Evolutionary conservation across 2,113 vertebrate species (phyloP).

Genomic region (Heliornis fulica): DNA sequence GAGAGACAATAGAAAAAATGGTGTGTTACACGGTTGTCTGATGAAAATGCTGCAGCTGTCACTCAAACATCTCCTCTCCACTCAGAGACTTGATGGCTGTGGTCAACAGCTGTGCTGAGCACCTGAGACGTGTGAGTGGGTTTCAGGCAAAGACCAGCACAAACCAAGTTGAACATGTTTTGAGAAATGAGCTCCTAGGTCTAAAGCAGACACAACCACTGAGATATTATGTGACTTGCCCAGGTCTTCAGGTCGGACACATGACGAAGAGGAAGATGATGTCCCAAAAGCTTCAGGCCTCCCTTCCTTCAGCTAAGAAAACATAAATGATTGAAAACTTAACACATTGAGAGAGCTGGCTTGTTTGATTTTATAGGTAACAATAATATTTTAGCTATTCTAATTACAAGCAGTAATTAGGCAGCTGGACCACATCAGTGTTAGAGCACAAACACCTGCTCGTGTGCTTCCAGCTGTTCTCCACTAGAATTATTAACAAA

Average conservation of each 20-base stretch:
- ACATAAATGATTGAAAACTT: background rate
- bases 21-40: background rate
- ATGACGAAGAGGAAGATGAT: rapidly evolving
- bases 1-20: background rate
- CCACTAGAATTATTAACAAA: background rate
- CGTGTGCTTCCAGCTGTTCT: background rate
- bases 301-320: background rate
- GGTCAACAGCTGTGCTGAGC: background rate
- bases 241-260: background rate
- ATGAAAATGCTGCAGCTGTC: background rate
- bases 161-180: background rate
- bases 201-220: background rate
- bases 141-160: background rate
- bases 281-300: background rate
- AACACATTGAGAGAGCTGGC: rapidly evolving
- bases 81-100: rapidly evolving
- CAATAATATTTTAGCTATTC: background rate
- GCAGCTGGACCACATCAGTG: background rate
- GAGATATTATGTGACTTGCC: background rate
- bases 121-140: rapidly evolving
- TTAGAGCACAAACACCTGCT: background rate
- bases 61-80: background rate
- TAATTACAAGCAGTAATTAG: background rate
- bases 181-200: background rate
- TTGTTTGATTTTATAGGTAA: background rate